Evolutionary conservation across 2,888 invertebrate genomes (phyloP).

Genomic region (Diplazon laetatorius): DNA sequence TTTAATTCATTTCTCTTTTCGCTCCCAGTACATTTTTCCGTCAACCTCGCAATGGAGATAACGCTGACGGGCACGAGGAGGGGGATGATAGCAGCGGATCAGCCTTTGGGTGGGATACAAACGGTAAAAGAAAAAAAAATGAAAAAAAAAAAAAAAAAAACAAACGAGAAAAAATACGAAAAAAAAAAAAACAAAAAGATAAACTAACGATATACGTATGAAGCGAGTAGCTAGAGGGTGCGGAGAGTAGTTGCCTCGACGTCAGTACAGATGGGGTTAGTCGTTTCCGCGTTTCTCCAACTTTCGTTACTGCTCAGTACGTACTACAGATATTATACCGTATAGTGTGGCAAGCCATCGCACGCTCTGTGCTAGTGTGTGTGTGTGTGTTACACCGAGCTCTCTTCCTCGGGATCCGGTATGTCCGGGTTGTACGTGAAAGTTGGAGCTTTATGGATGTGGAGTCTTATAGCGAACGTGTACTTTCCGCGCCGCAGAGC

Average conservation of each 20-base stretch:
- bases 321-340: conserved; percentile 27
- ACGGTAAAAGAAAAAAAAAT: conserved; percentile 52
- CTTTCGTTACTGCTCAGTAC: conserved; percentile 54
- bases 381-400: conserved; percentile 14
- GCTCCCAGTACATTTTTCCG: conserved; percentile 50
- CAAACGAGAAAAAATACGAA: conserved; percentile 48
- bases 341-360: neutral
- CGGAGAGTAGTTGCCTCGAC: conserved; percentile 37
- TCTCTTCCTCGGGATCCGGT: conserved; percentile 40
- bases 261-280: conserved; percentile 53
- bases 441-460: conserved; percentile 58
- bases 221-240: conserved; percentile 16
- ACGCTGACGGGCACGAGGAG: conserved; percentile 47
- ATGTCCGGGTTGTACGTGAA: conserved; percentile 46
- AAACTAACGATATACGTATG: no score
- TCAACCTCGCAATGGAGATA: conserved; percentile 44
- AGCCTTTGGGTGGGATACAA: conserved; percentile 37
- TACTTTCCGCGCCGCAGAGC: conserved; percentile 42
- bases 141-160: conserved; percentile 21
- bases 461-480: conserved; percentile 37
- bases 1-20: no score
- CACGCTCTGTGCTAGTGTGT: conserved; percentile 33
- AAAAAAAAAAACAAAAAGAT: conserved; percentile 17
- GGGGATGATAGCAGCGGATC: conserved; percentile 45
- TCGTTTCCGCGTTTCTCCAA: conserved; percentile 52